Evolutionary conservation across 1,140 invertebrate species (phyloP).

Genomic region (Pogonus chalceus): DNA sequence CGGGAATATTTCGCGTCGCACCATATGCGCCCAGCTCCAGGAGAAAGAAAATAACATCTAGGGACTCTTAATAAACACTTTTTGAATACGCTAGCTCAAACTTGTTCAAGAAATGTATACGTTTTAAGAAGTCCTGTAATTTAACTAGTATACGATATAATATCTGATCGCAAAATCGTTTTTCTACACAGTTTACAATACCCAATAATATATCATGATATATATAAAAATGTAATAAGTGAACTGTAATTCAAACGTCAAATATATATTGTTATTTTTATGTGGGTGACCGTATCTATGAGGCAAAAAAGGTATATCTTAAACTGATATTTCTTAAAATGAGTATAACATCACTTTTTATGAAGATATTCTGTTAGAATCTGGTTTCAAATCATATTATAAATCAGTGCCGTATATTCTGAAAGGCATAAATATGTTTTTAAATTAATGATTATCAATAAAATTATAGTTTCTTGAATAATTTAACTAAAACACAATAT

Average conservation of each 20-base stretch:
- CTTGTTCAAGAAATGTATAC: not conserved
- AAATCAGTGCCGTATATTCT: too few species aligned
- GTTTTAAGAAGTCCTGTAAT: not conserved
- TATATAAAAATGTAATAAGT: not conserved
- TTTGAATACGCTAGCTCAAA: not conserved
- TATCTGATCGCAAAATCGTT: not conserved
- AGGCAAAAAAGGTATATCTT: not conserved
- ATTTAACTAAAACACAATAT: too few species aligned
- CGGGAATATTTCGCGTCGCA: not conserved
- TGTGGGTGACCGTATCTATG: not conserved
- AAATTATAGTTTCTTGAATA: not conserved
- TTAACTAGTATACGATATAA: not conserved
- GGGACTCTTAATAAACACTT: not conserved
- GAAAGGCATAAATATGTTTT: not conserved
- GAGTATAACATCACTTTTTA: not conserved
- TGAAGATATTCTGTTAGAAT: not conserved
- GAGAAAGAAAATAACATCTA: not conserved
- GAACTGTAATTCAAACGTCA: not conserved
- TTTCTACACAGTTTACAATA: not conserved
- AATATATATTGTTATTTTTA: not conserved
- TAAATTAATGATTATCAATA: not conserved
- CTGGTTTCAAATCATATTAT: not conserved
- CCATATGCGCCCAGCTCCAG: not conserved
- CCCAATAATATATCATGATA: not conserved
- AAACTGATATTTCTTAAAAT: not conserved